Conservation (phyloP, 2,888 invertebrate genomes). For the Notocelia uddmanniana region DNA sequence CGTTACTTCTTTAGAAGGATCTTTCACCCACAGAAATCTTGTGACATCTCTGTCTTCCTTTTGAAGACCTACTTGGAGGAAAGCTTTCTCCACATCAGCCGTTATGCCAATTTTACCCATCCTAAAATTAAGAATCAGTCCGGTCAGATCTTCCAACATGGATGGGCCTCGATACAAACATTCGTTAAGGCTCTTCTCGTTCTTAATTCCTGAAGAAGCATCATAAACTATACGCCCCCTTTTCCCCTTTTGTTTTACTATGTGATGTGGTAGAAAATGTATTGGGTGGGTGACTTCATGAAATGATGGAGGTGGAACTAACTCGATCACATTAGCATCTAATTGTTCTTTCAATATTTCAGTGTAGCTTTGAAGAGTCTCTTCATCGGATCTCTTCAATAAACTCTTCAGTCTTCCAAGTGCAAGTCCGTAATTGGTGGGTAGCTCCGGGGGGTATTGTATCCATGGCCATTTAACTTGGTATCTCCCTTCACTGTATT, state of each 20-base stretch:
- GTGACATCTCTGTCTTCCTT: conserved; percentile 4
- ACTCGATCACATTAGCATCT: not conserved
- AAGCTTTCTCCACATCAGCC: not conserved
- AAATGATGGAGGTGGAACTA: not conserved
- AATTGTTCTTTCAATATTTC: conserved; percentile 3
- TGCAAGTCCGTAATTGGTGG: not conserved
- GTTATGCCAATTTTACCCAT: not conserved
- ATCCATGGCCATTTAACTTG: conserved; percentile 8
- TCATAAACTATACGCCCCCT: conserved; percentile 1
- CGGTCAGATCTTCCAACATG: conserved; percentile 2
- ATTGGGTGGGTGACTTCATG: not conserved
- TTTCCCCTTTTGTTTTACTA: not conserved
- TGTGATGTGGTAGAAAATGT: not conserved
- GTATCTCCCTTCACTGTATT: not conserved
- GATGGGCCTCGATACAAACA: conserved; percentile 2
- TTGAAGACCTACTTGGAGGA: conserved; percentile 1
- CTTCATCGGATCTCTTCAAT: not conserved
- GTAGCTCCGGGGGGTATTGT: not conserved
- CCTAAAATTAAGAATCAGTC: not conserved
- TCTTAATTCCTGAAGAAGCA: not conserved
- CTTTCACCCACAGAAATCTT: not conserved
- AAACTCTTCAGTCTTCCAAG: not conserved
- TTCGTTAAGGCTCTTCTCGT: conserved; percentile 3
- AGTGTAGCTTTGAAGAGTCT: not conserved
- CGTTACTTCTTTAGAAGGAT: not conserved